Conservation (phyloP, 2,797 vertebrate genomes). For the Choloepus didactylus region DNA sequence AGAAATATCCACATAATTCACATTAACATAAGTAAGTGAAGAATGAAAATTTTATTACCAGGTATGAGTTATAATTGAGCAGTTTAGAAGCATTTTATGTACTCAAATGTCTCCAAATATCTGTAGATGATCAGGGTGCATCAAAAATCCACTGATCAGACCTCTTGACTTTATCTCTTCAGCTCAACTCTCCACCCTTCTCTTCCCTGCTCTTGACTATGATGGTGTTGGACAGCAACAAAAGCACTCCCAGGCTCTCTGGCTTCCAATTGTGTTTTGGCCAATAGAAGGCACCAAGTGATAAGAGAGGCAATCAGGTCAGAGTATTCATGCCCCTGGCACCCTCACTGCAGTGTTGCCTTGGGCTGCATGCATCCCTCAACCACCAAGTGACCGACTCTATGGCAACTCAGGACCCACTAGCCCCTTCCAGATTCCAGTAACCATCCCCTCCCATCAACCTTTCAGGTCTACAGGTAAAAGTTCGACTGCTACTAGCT, state of each 20-base stretch:
- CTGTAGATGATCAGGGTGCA: background rate
- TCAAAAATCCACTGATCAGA: background rate
- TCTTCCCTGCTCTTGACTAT: conserved; percentile 32
- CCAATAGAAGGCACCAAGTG: background rate
- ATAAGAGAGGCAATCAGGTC: background rate
- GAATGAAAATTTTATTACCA: conserved; percentile 35
- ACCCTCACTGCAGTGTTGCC: background rate
- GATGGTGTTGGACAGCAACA: background rate
- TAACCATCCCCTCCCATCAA: background rate
- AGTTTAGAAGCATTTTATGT: conserved; percentile 14
- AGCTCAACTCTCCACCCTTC: background rate
- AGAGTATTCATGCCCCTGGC: background rate
- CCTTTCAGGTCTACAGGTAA: background rate
- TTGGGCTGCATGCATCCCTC: background rate
- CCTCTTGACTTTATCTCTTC: background rate
- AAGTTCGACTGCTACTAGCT: background rate
- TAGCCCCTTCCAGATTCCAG: background rate
- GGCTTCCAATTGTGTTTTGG: background rate
- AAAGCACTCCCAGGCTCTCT: background rate
- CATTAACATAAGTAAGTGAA: conserved; percentile 33
- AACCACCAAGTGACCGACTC: background rate
- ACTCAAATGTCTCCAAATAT: background rate
- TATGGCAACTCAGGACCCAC: background rate
- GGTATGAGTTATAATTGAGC: background rate
- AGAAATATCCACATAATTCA: conserved; percentile 35